Percentiles rank a stretch among this genome's conserved stretches.
phyloP scores from a whole-genome alignment of 2,888 invertebrate genomes.

The Cataglyphis altisquamis region DNA sequence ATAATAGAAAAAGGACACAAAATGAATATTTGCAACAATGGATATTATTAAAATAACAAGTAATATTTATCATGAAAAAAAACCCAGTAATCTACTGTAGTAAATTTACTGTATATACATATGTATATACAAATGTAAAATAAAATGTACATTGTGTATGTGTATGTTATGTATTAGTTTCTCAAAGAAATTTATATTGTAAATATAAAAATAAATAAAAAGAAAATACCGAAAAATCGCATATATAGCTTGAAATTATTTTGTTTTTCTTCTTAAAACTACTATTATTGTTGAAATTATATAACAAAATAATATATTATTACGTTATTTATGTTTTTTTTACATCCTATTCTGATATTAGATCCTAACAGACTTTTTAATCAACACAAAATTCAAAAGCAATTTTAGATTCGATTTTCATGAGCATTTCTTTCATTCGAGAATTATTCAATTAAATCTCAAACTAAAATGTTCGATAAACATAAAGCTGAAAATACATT shows the following conservation, averaged over 20 bases:
- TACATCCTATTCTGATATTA: neutral
- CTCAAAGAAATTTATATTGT: neutral
- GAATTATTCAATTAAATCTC: neutral
- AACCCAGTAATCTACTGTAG: no score
- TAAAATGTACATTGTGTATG: neutral
- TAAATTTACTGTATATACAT: neutral
- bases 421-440: neutral
- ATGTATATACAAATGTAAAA: neutral
- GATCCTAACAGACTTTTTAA: neutral
- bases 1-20: neutral
- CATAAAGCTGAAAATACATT: neutral
- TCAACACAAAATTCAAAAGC: neutral
- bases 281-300: neutral
- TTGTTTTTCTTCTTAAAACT: neutral
- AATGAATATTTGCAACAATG: neutral
- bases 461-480: neutral
- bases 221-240: neutral
- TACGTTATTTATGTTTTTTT: neutral
- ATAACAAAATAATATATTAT: neutral
- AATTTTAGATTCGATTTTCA: neutral
- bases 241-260: neutral
- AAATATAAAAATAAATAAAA: neutral
- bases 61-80: neutral
- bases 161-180: neutral
- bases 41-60: neutral